Percentiles rank a stretch among this genome's conserved stretches.
Conservation (phyloP, 2,113 vertebrate genomes). For the Nematolebias whitei region DNA sequence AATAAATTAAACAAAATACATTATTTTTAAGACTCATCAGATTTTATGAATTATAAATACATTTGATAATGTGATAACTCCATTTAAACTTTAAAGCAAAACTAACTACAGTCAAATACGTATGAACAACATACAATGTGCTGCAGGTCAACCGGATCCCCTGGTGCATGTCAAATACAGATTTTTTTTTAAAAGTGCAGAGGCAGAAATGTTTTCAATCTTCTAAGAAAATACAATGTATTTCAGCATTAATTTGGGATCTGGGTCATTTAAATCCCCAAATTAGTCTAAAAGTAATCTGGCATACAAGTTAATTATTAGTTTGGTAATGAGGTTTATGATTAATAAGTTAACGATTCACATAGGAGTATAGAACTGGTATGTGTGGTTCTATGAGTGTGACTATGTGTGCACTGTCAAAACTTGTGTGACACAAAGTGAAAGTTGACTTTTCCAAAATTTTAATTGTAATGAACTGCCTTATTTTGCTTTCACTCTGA, state of each 20-base stretch:
- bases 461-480: constrained; percentile 13
- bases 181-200: constrained; percentile 36
- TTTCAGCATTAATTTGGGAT: constrained; percentile 72
- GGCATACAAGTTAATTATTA: constrained; percentile 77
- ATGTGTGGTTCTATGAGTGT: constrained; percentile 19
- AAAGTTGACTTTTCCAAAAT: constrained; percentile 18
- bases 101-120: background rate
- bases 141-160: constrained; percentile 12
- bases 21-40: no score
- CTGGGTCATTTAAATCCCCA: constrained; percentile 72
- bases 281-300: constrained; percentile 75
- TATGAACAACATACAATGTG: background rate
- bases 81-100: background rate
- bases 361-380: constrained; percentile 16
- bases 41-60: no score
- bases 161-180: constrained; percentile 14
- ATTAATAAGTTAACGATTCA: constrained; percentile 76
- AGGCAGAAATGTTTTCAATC: constrained; percentile 47
- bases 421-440: background rate
- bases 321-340: constrained; percentile 78
- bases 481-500: constrained; percentile 5
- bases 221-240: constrained; percentile 72
- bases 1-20: no score
- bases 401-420: constrained; percentile 2
- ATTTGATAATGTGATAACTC: background rate